Evolutionary conservation across 2,113 vertebrate species (phyloP).

Genomic region (Varanus salvator): DNA sequence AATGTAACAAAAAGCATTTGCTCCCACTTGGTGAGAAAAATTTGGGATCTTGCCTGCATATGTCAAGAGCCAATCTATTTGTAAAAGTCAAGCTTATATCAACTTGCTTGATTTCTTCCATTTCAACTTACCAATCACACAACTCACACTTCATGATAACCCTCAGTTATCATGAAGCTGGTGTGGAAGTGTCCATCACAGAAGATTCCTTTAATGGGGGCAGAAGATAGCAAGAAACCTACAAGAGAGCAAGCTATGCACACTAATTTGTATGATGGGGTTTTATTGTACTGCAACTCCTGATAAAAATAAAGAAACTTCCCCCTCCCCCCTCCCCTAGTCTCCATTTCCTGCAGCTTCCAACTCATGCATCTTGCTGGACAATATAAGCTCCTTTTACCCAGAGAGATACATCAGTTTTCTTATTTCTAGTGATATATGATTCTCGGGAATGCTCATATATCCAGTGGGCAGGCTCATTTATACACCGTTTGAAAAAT

Average conservation of each 20-base stretch:
- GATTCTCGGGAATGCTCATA: conserved; percentile 72
- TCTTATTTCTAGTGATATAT: conserved; percentile 78
- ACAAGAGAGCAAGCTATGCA: background rate
- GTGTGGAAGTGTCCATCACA: fast-evolving
- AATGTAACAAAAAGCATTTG: background rate
- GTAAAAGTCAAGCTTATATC: background rate
- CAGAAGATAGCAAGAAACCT: background rate
- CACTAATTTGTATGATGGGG: background rate
- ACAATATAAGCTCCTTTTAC: background rate
- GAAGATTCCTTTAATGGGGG: background rate
- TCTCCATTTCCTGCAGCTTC: background rate
- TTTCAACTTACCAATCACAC: conserved; percentile 4
- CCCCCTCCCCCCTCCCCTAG: background rate
- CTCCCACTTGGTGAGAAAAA: background rate
- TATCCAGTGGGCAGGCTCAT: conserved; percentile 82
- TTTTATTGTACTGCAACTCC: background rate
- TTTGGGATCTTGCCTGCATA: background rate
- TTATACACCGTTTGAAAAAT: conserved; percentile 77
- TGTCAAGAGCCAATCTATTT: background rate
- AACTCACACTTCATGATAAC: background rate
- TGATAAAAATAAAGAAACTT: background rate
- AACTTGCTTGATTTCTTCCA: background rate
- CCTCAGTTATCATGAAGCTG: fast-evolving
- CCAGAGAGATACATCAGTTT: background rate
- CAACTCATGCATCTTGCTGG: fast-evolving